phyloP scores from a whole-genome alignment of 2,888 invertebrate genomes.

The Drosophila melanocephala region DNA sequence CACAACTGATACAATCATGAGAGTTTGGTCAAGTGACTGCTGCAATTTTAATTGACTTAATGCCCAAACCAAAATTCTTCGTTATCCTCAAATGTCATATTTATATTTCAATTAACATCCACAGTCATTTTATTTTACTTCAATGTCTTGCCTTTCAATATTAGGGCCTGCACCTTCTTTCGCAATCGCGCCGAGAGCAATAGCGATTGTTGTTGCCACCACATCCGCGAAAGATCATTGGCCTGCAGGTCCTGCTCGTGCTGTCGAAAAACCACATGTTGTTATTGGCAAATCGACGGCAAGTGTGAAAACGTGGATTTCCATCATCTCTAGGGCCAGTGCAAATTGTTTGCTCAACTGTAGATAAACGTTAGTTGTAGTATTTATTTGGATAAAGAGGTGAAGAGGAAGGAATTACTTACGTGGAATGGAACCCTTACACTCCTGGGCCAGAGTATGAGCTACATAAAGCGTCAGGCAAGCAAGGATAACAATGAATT shows the following conservation, averaged over 20 bases:
- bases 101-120: too few relatives aligned
- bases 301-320: too few relatives aligned
- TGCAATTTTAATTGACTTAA: not conserved
- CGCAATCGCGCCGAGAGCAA: constrained; percentile 1
- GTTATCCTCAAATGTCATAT: too few relatives aligned
- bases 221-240: constrained; percentile 24
- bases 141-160: too few relatives aligned
- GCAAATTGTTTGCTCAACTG: not conserved
- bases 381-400: not conserved
- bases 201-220: constrained; percentile 25
- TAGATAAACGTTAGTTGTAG: not conserved
- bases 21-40: not conserved
- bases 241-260: not conserved
- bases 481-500: constrained; percentile 32
- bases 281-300: not conserved
- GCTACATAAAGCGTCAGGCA: constrained; percentile 33
- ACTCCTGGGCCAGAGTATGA: constrained; percentile 18
- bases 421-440: not conserved
- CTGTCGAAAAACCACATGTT: constrained; percentile 16
- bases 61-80: too few relatives aligned
- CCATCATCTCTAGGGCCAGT: too few relatives aligned
- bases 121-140: too few relatives aligned
- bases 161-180: not conserved
- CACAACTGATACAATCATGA: not conserved
- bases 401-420: not conserved